Base-by-base conservation (phyloP, 1,140 invertebrate species). In the Trigoniulus corallinus region DNA sequence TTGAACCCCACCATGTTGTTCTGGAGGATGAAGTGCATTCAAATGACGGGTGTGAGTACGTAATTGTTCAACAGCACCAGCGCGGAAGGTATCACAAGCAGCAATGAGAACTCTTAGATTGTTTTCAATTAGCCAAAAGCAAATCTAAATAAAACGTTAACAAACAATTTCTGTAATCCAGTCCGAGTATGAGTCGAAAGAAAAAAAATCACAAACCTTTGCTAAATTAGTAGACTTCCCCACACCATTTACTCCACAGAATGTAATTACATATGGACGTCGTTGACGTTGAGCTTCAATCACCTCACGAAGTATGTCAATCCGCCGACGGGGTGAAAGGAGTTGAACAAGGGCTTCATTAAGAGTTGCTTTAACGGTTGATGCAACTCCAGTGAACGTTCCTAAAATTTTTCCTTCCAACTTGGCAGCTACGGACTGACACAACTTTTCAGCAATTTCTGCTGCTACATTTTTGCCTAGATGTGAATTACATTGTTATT, bases 191-290 rank as follows among this genome's bases (percentile, higher is more conserved):
- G n/a, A n/a, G n/a, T n/a, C n/a, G n/a, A n/a, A n/a, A n/a, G n/a
- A 34, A 34, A 7, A 7, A 34, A 34, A 34, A 34, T 34, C 15
- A 15, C 29, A 27, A 56, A 79, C 76, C 69, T 99, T 99, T 1
- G 96, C 95, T 34, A 99, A 70, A 72, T 99, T 99, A 1, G 96
- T 99, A 0, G 93, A 98, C 64, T 99, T 99, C 44, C 96, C 96
- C 1, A 99, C 96, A 40, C 96, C 96, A 67, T 99, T 99, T 0
- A 99, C 96, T 44, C 96, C 96, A 71, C 96, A 99, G 64, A 99
- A 99, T 0, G 88, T 79, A 71, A 98, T 88, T 1, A 91, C 82
- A 67, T 93, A 99, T 0, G 96, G 94, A n/a, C 79, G 72, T 0
- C 73, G 70, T 55, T 80, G 72, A 47, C 80, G 75, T 58, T 86